phyloP scores from a whole-genome alignment of 2,113 vertebrate species.

The Larimichthys polyactis region DNA sequence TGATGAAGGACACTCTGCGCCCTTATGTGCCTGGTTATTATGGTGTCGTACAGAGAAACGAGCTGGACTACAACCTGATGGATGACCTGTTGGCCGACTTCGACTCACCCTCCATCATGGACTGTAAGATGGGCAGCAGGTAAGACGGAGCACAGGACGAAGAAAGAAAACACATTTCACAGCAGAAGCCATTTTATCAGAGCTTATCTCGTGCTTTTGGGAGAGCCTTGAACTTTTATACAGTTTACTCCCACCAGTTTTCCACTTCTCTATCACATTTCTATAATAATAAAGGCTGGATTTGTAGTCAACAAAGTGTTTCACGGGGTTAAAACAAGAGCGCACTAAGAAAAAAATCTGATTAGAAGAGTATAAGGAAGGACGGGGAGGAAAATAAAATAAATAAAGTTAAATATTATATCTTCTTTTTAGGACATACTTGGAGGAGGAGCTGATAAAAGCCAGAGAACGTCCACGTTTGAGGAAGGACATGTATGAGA shows the following conservation, averaged over 20 bases:
- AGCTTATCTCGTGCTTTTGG: conserved; percentile 5
- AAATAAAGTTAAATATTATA: too few species aligned
- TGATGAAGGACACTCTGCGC: conserved; percentile 85
- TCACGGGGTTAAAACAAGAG: not conserved
- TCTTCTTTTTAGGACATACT: conserved; percentile 85
- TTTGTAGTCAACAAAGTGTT: not conserved
- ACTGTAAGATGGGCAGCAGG: conserved; percentile 96
- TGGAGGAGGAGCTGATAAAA: conserved; percentile 92
- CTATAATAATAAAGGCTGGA: not conserved
- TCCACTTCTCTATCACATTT: not conserved
- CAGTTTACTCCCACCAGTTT: not conserved
- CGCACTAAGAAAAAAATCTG: not conserved
- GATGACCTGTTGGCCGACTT: conserved; percentile 91
- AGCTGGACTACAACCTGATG: conserved; percentile 92
- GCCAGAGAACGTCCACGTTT: conserved; percentile 88
- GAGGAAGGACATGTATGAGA: conserved; percentile 92
- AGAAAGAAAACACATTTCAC: not conserved
- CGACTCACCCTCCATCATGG: conserved; percentile 92
- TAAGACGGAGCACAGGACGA: conserved; percentile 58
- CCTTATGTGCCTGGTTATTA: conserved; percentile 90
- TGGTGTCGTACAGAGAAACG: conserved; percentile 85
- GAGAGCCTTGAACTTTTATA: conserved; percentile 10
- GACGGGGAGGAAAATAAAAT: too few species aligned
- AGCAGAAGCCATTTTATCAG: not conserved
- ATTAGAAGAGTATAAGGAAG: too few species aligned